These are phyloP conservation scores for Sesamia nonagrioides DNA, from an alignment of 1,140 invertebrate species.

Conservation along the genomic window DNA sequence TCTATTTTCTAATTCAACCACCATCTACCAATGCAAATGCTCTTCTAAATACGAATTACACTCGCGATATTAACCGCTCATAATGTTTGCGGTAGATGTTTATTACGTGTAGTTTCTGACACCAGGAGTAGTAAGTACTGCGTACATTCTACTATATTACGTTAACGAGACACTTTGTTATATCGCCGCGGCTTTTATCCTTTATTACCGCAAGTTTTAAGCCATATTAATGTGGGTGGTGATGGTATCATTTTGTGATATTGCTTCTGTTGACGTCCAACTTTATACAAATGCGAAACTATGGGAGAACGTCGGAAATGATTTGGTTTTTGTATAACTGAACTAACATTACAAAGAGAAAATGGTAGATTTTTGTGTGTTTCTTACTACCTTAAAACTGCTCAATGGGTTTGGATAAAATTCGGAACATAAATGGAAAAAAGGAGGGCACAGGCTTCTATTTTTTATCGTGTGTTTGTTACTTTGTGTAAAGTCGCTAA, in stretches of 20 bases:
- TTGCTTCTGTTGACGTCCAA: not conserved
- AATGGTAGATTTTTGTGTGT: too few species aligned
- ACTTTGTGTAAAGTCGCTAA: too few species aligned
- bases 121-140: slow-evolving; percentile 16
- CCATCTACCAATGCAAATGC: not conserved
- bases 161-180: slow-evolving; percentile 21
- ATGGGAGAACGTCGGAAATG: too few species aligned
- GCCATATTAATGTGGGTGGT: not conserved
- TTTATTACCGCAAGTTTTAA: slow-evolving; percentile 13
- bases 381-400: too few species aligned
- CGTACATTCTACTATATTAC: slow-evolving; percentile 22
- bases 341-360: too few species aligned
- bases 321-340: too few species aligned
- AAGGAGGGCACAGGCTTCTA: too few species aligned
- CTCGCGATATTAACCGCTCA: slow-evolving; percentile 10
- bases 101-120: slow-evolving; percentile 34
- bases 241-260: slow-evolving; percentile 1
- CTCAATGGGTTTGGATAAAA: too few species aligned
- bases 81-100: slow-evolving; percentile 41
- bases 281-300: not conserved
- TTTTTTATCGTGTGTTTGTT: too few species aligned
- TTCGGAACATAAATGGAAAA: too few species aligned
- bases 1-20: not conserved
- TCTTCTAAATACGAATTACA: slow-evolving; percentile 22
- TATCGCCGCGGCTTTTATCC: slow-evolving; percentile 10